These are phyloP conservation scores for Luperina testacea DNA, from an alignment of 2,888 invertebrate species.

Conservation along the genomic window DNA sequence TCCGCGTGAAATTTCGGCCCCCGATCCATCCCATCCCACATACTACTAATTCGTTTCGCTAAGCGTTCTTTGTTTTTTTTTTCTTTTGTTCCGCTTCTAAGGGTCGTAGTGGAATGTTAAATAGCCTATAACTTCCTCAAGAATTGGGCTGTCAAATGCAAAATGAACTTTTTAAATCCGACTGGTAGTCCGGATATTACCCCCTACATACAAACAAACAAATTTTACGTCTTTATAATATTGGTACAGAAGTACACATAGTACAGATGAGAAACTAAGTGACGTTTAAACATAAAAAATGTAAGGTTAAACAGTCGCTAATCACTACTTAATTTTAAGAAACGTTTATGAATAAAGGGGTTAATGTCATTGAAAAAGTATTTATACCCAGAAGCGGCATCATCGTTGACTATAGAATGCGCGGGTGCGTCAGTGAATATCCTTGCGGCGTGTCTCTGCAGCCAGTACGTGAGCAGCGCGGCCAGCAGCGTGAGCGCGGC, in stretches of 20 bases:
- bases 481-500: constrained; percentile 72
- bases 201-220: no score
- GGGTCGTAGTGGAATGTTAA: no score
- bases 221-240: no score
- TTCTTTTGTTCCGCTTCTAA: no score
- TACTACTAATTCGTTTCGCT: no score
- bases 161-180: no score
- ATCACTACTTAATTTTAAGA: neutral
- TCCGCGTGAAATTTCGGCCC: no score
- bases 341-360: neutral
- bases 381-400: constrained; percentile 78
- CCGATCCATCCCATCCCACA: no score
- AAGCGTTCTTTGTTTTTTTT: no score
- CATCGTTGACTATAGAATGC: constrained; percentile 63
- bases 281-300: neutral
- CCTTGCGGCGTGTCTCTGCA: constrained; percentile 69
- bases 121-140: no score
- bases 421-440: constrained; percentile 72
- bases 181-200: no score
- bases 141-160: no score
- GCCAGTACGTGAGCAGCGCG: constrained; percentile 80
- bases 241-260: neutral
- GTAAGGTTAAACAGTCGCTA: neutral
- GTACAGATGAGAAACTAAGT: neutral
- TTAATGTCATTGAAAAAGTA: neutral